Evolutionary conservation across 2,797 vertebrate species (phyloP).

Genomic region (Denticeps clupeoides): DNA sequence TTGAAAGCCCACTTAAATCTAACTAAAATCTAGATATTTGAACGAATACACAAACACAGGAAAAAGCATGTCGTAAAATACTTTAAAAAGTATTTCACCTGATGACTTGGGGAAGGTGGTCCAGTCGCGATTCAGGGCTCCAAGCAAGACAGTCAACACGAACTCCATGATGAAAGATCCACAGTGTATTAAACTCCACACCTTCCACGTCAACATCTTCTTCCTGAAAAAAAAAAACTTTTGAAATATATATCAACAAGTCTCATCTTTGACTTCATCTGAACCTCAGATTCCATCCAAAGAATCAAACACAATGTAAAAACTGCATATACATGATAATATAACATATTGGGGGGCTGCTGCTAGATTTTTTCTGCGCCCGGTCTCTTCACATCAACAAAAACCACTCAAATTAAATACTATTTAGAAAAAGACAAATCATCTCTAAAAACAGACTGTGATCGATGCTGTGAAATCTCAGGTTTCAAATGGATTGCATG

Average conservation of each 20-base stretch:
- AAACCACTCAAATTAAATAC: background rate
- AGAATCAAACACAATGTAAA: background rate
- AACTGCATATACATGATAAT: too few species aligned
- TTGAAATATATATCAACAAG: too few species aligned
- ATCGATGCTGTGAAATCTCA: too few species aligned
- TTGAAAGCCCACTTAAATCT: too few species aligned
- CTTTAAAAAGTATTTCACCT: conserved; percentile 53
- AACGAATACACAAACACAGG: background rate
- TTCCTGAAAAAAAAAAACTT: conserved; percentile 64
- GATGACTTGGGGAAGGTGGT: conserved; percentile 70
- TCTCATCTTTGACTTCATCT: too few species aligned
- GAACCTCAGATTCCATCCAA: background rate
- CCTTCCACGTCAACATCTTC: conserved; percentile 79
- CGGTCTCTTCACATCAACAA: background rate
- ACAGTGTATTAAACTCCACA: conserved; percentile 74
- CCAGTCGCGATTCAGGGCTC: conserved; percentile 85
- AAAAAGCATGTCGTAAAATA: background rate
- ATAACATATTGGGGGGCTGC: too few species aligned
- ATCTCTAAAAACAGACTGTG: background rate
- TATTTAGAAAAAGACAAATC: background rate
- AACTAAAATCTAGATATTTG: too few species aligned
- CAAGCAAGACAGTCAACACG: conserved; percentile 81
- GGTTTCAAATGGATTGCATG: too few species aligned
- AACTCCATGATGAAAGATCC: conserved; percentile 75
- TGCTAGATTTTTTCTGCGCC: too few species aligned